Evolutionary conservation across 2,888 invertebrate species (phyloP), one percentile per base, ranked within the genome.

Genomic region (Oligia latruncula): DNA sequence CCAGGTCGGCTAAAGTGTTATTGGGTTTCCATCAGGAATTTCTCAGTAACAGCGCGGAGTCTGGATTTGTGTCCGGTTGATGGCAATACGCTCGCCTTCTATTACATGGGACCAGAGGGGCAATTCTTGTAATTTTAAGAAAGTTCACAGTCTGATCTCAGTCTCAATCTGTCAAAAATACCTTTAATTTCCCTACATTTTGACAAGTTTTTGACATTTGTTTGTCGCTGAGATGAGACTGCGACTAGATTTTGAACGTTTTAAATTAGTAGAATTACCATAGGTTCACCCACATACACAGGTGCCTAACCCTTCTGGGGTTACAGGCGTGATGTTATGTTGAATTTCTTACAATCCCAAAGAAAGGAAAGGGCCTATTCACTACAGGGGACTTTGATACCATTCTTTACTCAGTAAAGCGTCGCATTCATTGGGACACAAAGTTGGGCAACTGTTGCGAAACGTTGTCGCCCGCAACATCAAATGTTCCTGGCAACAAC

Each of bases 371-470:
- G 65, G 70, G 77, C 73, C 65, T 82, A 58, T 71, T 77, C 65
- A 62, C 58, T 15, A 85, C 73, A 86, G 86, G 15, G 82, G 73
- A 71, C n/a, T 72, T 80, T 11, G 15, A 66, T 40, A 40, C 23
- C 62, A 55, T 68, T 17, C 2, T 46, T 43, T 71, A 60, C 15
- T 74, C n/a, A 60, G 74, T 82, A 73, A 55, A 46, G 46, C 23
- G 20, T 65, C 17, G 23, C 29, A 65, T 81, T 81, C 23, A 64
- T 79, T 55, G 23, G 0, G 55, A 40, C 49, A 73, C 40, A 58
- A 65, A 9, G n/a, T n/a, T 73, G n/a, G 23, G 29, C 23, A 43
- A 68, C 29, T 43, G 8, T 60, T 60, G 70, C 60, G 13, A 29
- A 78, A 68, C 67, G 9, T 71, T 64, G n/a, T 35, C 46, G 29